These are phyloP conservation scores for Podilymbus podiceps DNA, from an alignment of 2,113 vertebrate genomes.

Conservation along the genomic window DNA sequence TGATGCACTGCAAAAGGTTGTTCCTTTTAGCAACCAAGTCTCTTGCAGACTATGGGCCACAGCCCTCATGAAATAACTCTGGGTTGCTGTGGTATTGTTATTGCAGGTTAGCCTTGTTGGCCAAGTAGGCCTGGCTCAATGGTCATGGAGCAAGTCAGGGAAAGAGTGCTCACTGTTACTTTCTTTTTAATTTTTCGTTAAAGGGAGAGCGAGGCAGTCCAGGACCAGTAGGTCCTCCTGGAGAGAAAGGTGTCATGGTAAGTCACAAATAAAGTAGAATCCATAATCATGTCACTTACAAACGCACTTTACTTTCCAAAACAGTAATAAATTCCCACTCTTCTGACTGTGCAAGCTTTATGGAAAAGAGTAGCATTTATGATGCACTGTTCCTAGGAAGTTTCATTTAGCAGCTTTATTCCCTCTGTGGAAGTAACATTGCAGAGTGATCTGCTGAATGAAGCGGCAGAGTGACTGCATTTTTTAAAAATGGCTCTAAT, in stretches of 20 bases:
- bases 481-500: neutral
- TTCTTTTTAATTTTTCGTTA: slow-evolving; percentile 14
- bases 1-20: neutral
- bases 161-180: neutral
- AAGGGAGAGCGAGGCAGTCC: slow-evolving; percentile 92
- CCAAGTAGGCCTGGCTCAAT: neutral
- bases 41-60: neutral
- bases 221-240: slow-evolving; percentile 87
- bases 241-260: slow-evolving; percentile 90
- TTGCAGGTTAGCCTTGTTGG: neutral
- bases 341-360: neutral
- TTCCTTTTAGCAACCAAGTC: neutral
- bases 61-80: neutral
- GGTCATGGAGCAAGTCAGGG: neutral
- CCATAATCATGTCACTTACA: neutral
- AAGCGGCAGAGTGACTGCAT: neutral
- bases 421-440: neutral
- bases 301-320: neutral
- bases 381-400: neutral
- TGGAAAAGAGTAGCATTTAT: neutral
- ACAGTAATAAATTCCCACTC: neutral
- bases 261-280: slow-evolving; percentile 42
- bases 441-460: neutral
- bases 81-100: neutral
- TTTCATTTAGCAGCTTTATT: neutral